Evolutionary conservation across 2,888 invertebrate genomes (phyloP), one percentile per base, ranked within the genome.

Genomic region (Fabriciana adippe): DNA sequence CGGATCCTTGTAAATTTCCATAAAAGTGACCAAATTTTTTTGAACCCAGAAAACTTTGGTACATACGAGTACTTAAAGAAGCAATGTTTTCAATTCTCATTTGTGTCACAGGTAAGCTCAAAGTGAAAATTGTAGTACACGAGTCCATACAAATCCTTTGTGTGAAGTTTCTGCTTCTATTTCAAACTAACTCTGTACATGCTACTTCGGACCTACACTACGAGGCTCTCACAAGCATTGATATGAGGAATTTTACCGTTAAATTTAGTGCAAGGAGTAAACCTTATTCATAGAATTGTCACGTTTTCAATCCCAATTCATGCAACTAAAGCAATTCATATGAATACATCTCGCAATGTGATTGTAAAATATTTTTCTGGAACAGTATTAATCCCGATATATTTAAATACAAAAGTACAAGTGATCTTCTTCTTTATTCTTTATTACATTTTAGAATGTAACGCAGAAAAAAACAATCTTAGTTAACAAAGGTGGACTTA

Each of bases 271-370:
- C 26, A 64, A 56, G 57, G 41, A 18, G 54, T 54, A 55, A 50
- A 66, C 14, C 35, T 48, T 48, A 54, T 61, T 31, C 41, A 18
- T 61, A 18, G 50, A 66, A 66, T 55, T 54, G 35, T 61, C 66
- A 66, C 60, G 55, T 55, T 41, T 61, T 60, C 53, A 65, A 65
- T 59, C 15, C 26, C 15, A 35, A 31, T 41, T 63, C 54, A 55
- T 65, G 57, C 53, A 41, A 53, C 16, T 26, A 16, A 51, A 51
- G 14, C n/a, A 35, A 48, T 61, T 14, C 35, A 41, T 6, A 51
- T 41, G 16, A n/a, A 41, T 4, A 35, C 2, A 16, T 41, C 0
- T 16, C 8, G 41, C 14, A 26, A 48, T 26, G 31, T 48, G 13
- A 31, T 48, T 50, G n/a, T 31, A 60, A 3, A 16, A 50, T 60